phyloP scores from a whole-genome alignment of 1,140 invertebrate species.

The Drosophila kohkoa region DNA sequence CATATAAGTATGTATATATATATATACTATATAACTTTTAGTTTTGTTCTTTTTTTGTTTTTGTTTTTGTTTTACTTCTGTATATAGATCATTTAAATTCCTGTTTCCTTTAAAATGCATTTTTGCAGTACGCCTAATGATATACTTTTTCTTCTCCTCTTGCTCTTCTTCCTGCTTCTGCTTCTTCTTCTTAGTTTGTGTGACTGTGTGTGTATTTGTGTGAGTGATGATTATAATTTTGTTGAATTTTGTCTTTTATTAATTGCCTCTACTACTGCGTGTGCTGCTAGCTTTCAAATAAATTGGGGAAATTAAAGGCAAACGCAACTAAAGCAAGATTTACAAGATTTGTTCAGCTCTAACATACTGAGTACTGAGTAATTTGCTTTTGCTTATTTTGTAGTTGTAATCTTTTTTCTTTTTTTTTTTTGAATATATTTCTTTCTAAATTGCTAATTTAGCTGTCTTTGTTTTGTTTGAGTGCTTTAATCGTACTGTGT shows the following conservation, averaged over 20 bases:
- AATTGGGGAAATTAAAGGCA: conserved; percentile 26
- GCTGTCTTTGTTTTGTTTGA: neutral
- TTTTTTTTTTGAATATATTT: conserved; percentile 2
- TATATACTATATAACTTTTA: conserved; percentile 27
- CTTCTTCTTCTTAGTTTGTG: conserved; percentile 2
- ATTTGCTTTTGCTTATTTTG: neutral
- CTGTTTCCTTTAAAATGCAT: conserved; percentile 81
- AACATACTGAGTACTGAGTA: neutral
- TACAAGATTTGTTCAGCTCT: neutral
- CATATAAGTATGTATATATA: conserved; percentile 53
- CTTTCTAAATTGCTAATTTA: neutral
- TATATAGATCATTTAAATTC: conserved; percentile 81
- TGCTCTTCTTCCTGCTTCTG: conserved; percentile 5
- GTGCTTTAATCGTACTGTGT: conserved; percentile 1
- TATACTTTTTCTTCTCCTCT: conserved; percentile 49
- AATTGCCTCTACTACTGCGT: conserved; percentile 44
- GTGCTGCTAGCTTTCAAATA: conserved; percentile 37
- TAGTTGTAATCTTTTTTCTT: neutral
- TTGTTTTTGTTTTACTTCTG: conserved; percentile 15
- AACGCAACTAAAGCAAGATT: conserved; percentile 45
- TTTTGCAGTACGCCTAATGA: conserved; percentile 80
- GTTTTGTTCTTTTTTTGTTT: neutral
- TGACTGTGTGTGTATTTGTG: neutral
- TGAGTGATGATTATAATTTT: conserved; percentile 3
- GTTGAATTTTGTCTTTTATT: neutral